Conservation (phyloP, 2,113 vertebrate genomes). For the Hyperopisus bebe region DNA sequence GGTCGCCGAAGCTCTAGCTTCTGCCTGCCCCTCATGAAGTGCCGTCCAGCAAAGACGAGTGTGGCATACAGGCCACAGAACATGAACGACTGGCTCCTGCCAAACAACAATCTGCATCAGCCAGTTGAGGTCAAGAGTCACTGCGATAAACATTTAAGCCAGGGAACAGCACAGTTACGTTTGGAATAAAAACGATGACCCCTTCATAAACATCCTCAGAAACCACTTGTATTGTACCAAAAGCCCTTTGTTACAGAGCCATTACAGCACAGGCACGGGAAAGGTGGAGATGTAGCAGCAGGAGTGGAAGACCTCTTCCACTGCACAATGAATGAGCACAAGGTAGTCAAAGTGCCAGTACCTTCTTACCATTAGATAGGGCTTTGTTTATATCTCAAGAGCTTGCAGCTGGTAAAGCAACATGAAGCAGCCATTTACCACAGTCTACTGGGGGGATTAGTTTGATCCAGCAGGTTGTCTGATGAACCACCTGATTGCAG, state of each 20-base stretch:
- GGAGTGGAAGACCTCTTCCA: neutral
- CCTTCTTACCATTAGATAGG: too few relatives aligned
- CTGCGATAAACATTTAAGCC: neutral
- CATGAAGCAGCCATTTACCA: too few relatives aligned
- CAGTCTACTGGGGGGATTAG: neutral
- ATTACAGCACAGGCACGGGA: neutral
- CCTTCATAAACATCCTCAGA: neutral
- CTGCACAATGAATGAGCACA: neutral
- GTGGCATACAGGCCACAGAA: constrained; percentile 64
- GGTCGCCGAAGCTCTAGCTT: constrained; percentile 66
- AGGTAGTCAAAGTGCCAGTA: too few relatives aligned
- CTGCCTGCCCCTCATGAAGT: constrained; percentile 66
- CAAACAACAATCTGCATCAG: neutral
- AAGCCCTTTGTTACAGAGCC: neutral
- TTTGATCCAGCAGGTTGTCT: neutral
- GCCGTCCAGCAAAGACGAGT: constrained; percentile 60
- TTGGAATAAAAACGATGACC: too few relatives aligned
- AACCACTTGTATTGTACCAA: neutral
- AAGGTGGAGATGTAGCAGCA: neutral
- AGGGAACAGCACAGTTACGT: neutral
- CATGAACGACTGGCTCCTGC: constrained; percentile 55
- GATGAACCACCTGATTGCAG: neutral
- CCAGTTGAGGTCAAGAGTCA: neutral
- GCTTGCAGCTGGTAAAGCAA: neutral
- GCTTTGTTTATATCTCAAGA: too few relatives aligned